Evolutionary conservation across 2,888 invertebrate genomes (phyloP).

Genomic region (Eupithecia tripunctaria): DNA sequence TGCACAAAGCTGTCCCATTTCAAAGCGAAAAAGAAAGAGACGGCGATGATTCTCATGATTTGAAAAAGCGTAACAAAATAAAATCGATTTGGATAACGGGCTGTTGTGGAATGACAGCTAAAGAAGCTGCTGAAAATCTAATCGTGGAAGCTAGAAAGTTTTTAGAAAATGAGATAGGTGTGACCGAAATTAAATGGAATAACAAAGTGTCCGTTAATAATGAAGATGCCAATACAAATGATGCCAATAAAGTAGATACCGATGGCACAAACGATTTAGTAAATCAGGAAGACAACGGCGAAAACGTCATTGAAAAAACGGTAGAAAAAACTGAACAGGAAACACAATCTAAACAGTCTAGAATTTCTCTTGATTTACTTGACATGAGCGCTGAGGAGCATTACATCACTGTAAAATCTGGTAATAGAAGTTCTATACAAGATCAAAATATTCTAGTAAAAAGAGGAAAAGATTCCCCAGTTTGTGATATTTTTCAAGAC

Average conservation of each 20-base stretch:
- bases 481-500: constrained; percentile 21
- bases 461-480: constrained; percentile 5
- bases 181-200: constrained; percentile 88
- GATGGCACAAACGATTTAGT: neutral
- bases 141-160: constrained; percentile 90
- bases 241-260: neutral
- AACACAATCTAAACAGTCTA: constrained; percentile 20
- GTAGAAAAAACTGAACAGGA: neutral
- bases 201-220: constrained; percentile 46
- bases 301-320: neutral
- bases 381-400: constrained; percentile 38
- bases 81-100: constrained; percentile 92
- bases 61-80: constrained; percentile 87
- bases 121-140: constrained; percentile 91
- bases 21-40: constrained; percentile 91
- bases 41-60: constrained; percentile 87
- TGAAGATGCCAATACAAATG: constrained; percentile 16
- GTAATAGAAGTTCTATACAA: constrained; percentile 18
- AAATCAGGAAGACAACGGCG: neutral
- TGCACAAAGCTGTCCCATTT: constrained; percentile 92
- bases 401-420: constrained; percentile 27
- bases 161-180: constrained; percentile 89
- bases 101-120: constrained; percentile 90
- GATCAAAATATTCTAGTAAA: constrained; percentile 5
- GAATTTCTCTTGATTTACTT: constrained; percentile 35